Evolutionary conservation across 2,113 vertebrate species (phyloP).

Genomic region (Dipodomys stephensi): DNA sequence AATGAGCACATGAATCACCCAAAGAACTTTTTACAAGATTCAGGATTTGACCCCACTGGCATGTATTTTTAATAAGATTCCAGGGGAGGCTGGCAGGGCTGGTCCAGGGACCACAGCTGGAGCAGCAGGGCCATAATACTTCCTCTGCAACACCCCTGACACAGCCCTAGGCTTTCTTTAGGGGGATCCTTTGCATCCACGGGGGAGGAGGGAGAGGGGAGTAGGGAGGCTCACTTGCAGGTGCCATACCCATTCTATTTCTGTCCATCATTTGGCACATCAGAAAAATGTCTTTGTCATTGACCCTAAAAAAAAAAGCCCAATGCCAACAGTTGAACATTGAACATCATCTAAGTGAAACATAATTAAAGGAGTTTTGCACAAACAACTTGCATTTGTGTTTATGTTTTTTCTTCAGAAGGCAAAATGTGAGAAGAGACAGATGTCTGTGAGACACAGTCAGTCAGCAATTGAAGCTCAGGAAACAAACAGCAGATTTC

Average conservation of each 20-base stretch:
- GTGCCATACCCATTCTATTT: no score
- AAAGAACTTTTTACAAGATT: neutral
- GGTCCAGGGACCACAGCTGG: neutral
- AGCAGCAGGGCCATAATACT: neutral
- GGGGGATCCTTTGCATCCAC: no score
- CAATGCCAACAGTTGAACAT: neutral
- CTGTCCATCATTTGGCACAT: neutral
- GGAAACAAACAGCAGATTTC: neutral
- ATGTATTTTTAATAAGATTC: neutral
- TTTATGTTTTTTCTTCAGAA: slow-evolving; percentile 6
- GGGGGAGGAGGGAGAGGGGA: no score
- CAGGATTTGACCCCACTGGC: neutral
- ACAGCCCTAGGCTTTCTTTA: rapidly evolving
- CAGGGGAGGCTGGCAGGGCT: neutral
- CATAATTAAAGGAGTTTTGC: neutral
- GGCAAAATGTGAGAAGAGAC: neutral
- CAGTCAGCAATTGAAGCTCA: neutral
- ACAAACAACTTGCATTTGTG: slow-evolving; percentile 4
- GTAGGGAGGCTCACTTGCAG: neutral
- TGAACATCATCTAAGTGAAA: neutral
- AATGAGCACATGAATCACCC: no score
- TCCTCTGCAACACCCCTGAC: neutral
- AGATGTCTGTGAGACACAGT: slow-evolving; percentile 38
- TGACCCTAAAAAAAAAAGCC: neutral
- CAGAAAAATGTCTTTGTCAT: neutral